Conservation (phyloP, 2,797 vertebrate species). For the Cossypha heuglini region DNA sequence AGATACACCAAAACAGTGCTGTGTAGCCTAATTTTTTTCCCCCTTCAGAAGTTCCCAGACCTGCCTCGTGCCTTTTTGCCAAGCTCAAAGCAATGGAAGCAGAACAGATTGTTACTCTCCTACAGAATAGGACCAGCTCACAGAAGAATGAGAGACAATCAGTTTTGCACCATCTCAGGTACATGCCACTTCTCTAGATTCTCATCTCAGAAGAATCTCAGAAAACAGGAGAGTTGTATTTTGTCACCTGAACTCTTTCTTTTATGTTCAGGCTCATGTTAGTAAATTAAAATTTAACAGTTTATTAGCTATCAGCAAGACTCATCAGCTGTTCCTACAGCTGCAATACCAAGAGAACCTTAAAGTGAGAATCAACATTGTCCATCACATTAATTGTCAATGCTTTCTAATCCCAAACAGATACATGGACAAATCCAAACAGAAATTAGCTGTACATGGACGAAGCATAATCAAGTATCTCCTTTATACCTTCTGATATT, state of each 20-base stretch:
- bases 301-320: background rate
- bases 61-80: accelerated
- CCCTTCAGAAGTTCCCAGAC: background rate
- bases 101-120: background rate
- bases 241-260: background rate
- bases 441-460: background rate
- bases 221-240: background rate
- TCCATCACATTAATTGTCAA: background rate
- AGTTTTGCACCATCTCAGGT: background rate
- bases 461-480: background rate
- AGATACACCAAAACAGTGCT: background rate
- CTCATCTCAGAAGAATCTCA: background rate
- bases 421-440: background rate
- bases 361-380: background rate
- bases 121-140: background rate
- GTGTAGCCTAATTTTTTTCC: background rate
- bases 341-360: background rate
- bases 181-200: background rate
- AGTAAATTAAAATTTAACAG: background rate
- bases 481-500: background rate
- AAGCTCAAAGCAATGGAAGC: background rate
- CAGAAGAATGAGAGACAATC: background rate
- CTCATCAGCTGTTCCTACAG: background rate
- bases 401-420: background rate
- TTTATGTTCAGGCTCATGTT: background rate